Base-by-base conservation (phyloP, 35 echinoderm and acorn worm species). In the Lytechinus variegatus region DNA sequence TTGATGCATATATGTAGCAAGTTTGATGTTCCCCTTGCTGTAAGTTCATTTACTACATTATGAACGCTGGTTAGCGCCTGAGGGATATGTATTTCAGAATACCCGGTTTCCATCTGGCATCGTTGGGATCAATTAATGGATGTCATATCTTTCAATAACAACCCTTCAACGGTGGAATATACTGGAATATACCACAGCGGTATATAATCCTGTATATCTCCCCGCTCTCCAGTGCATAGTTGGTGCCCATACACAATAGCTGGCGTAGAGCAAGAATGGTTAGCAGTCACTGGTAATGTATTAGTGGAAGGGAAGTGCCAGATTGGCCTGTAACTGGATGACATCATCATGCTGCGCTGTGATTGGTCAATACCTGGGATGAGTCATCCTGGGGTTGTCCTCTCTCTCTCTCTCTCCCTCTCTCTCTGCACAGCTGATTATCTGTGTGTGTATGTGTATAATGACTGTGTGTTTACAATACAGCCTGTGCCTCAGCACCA, bases 351-450 rank as follows among this genome's bases (percentile, higher is more conserved):
- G 27, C 92, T 93, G 52, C 24, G 92, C 92, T 93, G 53, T 93
- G 92, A 93, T 93, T 93, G 92, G 92, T 57, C 92, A 93, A 27
- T 55, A 55, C 52, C 92, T 54, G n/a, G 52, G 92, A 93, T 93
- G 92, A 93, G 54, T 93, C 92, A 93, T 93, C 29, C 88, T 13
- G 54, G 92, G 92, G 92, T 54, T 55, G 92, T 93, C 92, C 92
- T 93, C 9, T 10, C 28, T 51, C 92, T 93, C 88, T 90, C 29
- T 52, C 87, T 51, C 61, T 71, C 61, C 21, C 61, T 71, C 61
- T 72, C 66, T 79, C 66, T n/a, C 66, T n/a, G 66, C 66, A 79
- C 88, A 90, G 88, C 88, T 90, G 88, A 90, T 90, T 90, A 90
- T 90, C 88, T 90, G 3, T 79, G 66, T 79, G 88, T 93, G 92